Evolutionary conservation across 2,113 vertebrate genomes (phyloP), one percentile per base, ranked within the genome.

Genomic region (Pipa parva): DNA sequence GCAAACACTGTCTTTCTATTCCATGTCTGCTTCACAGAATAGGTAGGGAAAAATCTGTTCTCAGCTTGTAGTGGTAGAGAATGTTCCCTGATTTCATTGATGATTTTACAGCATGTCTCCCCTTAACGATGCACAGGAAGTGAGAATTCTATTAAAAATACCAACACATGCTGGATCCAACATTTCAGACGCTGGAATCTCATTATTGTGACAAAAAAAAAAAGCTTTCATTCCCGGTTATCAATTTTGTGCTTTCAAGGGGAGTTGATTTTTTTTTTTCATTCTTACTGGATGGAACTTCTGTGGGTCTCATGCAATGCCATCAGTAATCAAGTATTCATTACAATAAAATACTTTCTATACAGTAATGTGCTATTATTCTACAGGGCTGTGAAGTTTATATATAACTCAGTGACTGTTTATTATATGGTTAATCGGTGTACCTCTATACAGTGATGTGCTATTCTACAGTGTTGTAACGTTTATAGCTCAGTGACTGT

Each of bases 151-250:
- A 81, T 74, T 78, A 78, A 83, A 81, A 83, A 85, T 83, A 87
- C 83, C 84, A 87, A 83, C 84, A 88, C 84, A 85, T 77, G 31
- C 81, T 82, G 83, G 80, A 86, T 81, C 78, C 69, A 77, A 69
- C 81, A 81, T 73, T n/a, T n/a, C n/a, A n/a, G n/a, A n/a, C n/a
- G n/a, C n/a, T n/a, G n/a, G n/a, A 71, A 80, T 68, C 73, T 79
- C 71, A 76, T 83, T 74, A 77, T 83, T 82, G 78, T 80, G 73
- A 57, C 76, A 81, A 15, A 49, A 17, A 18, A 12, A 20, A 54
- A 73, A 79, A 63, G 49, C 76, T 73, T 83, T 84, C 77, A 73
- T 81, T 78, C 77, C 80, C 78, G 78, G n/a, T n/a, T n/a, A 75
- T 61, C 71, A 80, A 80, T 77, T 63, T 45, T 54, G 39, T 67